phyloP scores from a whole-genome alignment of 1,140 invertebrate species.

The Araneus ventricosus region DNA sequence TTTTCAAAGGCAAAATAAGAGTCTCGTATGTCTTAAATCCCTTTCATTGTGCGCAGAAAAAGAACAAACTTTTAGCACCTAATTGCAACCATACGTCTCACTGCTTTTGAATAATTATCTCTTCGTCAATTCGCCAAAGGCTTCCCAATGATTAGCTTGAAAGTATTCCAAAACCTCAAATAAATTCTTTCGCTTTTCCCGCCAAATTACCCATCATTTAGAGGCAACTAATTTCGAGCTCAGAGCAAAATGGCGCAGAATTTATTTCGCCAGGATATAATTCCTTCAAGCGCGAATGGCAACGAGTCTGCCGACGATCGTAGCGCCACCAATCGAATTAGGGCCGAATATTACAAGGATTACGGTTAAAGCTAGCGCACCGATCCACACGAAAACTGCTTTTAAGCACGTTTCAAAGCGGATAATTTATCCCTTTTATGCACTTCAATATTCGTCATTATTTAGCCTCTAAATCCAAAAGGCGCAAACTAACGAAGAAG shows the following conservation, averaged over 20 bases:
- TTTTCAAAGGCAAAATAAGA: neutral
- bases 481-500: neutral
- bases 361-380: neutral
- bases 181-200: slow-evolving; percentile 54
- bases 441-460: slow-evolving; percentile 19
- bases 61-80: slow-evolving; percentile 10
- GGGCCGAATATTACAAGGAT: neutral
- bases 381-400: neutral
- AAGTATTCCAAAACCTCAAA: slow-evolving; percentile 67
- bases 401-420: slow-evolving; percentile 20
- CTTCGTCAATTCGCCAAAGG: slow-evolving; percentile 53
- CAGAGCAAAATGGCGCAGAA: slow-evolving; percentile 31
- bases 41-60: neutral
- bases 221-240: slow-evolving; percentile 40
- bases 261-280: slow-evolving; percentile 30
- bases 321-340: neutral
- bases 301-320: neutral
- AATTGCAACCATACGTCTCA: slow-evolving; percentile 53
- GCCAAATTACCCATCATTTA: slow-evolving; percentile 67
- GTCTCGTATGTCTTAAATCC: slow-evolving; percentile 2
- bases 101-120: slow-evolving; percentile 55
- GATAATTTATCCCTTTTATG: slow-evolving; percentile 35
- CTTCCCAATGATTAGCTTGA: slow-evolving; percentile 25
- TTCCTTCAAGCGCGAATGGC: slow-evolving; percentile 45
- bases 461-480: neutral